Evolutionary conservation across 2,797 vertebrate genomes (phyloP), one percentile per base, ranked within the genome.

Genomic region (Myioborus melanocephalus): DNA sequence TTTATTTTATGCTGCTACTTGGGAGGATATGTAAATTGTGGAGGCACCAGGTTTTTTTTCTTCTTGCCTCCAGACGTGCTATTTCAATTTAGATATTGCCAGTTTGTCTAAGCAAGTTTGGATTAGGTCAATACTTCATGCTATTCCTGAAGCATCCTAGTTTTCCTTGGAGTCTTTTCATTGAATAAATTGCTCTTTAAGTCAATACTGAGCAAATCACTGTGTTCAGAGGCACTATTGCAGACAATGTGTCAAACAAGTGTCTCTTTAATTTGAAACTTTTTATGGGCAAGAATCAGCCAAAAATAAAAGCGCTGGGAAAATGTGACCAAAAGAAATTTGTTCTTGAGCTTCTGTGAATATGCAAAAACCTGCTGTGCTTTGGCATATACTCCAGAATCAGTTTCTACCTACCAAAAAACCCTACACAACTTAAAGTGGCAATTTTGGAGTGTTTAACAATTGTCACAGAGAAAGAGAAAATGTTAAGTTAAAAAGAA

Each of bases 11-110:
- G 50, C 63, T 7, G 17, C 76, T 93, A 0, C 80, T 82, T 89
- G 78, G 78, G 87, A 94, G 86, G 83, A 84, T 84, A 66, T 90
- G 90, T 81, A 93, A 95, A 96, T 96, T 78, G 43, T 50, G 24
- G 53, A 86, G n/a, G 70, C 80, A 84, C 49, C 89, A 96, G 89
- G 39, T 78, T 94, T 91, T 80, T 80, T 81, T 87, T 69, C 32
- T 77, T n/a, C 73, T 95, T 91, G 89, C 94, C 87, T 94, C 81
- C 71, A 95, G 93, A 92, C 88, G 76, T 84, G 66, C 89, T 82
- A 3, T 83, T 96, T 95, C 94, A 86, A 64, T 93, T 93, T 77
- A 68, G 76, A 72, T 94, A 50, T 56, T 88, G 83, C 86, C 73
- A 87, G 70, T 83, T 94, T 92, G 83, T 93, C 87, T 95, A 79